phyloP scores from a whole-genome alignment of 2,113 vertebrate genomes.

The Tachysurus fulvidraco region DNA sequence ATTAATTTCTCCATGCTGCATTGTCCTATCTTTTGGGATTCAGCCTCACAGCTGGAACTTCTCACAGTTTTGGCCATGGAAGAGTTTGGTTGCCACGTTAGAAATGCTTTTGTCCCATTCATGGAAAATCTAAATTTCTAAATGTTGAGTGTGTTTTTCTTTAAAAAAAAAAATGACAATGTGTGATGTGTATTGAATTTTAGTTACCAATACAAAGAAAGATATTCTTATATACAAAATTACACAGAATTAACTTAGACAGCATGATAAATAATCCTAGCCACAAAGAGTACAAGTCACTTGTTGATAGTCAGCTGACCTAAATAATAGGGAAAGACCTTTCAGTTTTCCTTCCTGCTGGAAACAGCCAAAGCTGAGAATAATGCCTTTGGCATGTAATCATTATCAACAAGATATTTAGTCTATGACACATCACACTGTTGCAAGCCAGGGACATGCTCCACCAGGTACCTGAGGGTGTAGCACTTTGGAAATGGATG shows the following conservation, averaged over 20 bases:
- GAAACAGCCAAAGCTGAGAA: conserved; percentile 37
- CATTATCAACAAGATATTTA: conserved; percentile 46
- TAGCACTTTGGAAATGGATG: conserved; percentile 38
- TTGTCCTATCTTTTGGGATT: conserved; percentile 15
- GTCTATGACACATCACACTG: conserved; percentile 51
- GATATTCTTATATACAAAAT: conserved; percentile 11
- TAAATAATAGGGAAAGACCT: conserved; percentile 40
- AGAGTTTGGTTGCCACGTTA: conserved; percentile 1
- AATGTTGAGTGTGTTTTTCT: background rate
- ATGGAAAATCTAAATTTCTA: conserved; percentile 6
- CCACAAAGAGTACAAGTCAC: conserved; percentile 30
- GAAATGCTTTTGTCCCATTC: conserved; percentile 10
- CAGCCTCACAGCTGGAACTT: background rate
- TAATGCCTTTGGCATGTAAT: conserved; percentile 44
- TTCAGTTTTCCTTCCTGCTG: conserved; percentile 44
- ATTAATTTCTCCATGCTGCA: conserved; percentile 1
- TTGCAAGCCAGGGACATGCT: conserved; percentile 49
- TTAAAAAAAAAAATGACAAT: conserved; percentile 1
- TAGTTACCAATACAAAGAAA: conserved; percentile 16
- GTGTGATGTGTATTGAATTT: conserved; percentile 4
- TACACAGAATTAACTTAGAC: conserved; percentile 26
- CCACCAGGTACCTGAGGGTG: conserved; percentile 46
- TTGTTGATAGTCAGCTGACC: conserved; percentile 46
- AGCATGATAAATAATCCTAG: conserved; percentile 15
- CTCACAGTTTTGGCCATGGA: background rate